Base-by-base conservation (phyloP, 2,888 invertebrate species). In the Anaspis maculata region DNA sequence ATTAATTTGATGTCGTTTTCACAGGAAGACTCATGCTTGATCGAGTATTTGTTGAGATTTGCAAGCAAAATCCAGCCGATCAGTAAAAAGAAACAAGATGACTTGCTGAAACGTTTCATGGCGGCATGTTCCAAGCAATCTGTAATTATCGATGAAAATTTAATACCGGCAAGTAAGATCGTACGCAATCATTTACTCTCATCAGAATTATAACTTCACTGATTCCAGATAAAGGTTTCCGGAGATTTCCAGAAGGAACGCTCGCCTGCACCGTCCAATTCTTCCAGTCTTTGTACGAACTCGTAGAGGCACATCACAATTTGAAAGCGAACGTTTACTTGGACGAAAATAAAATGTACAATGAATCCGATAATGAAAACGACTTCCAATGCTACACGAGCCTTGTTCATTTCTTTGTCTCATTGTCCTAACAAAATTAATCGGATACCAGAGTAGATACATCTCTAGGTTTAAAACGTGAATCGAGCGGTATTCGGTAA, bases 1-100 rank as follows among this genome's bases (percentile, higher is more conserved):
- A 13, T 26, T 34, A 10, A 7, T 7, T 10, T 5, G 6, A 25
- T 10, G 11, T 7, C 5, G 7, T 9, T 25, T 1, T 69, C 68
- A 27, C 64, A 81, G 80, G 79, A 74, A 49, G 73, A 75, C 42
- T 70, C 75, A 37, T 78, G 76, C 53, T 70, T 83, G 1, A 54
- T 83, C n/a, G 84, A 84, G 57, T 85, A 85, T 57, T 55, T 84
- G 4, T 61, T 83, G 6, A 73, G 79, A 41, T 82, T 85, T 54
- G 61, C 83, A 15, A 73, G 72, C 4, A 76, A 82, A 33, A 64
- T 85, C 2, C 72, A 77, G 22, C 79, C 79, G 1, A 66, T 79
- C 35, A 69, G 72, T 2, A 69, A 73, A 15, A 71, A 72, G 37
- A 71, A 72, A 39, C 75, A 76, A 49, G 69, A 73, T 16, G 70